Conservation (phyloP, 1,140 invertebrate species). For the Drosophila lacteicornis region DNA sequence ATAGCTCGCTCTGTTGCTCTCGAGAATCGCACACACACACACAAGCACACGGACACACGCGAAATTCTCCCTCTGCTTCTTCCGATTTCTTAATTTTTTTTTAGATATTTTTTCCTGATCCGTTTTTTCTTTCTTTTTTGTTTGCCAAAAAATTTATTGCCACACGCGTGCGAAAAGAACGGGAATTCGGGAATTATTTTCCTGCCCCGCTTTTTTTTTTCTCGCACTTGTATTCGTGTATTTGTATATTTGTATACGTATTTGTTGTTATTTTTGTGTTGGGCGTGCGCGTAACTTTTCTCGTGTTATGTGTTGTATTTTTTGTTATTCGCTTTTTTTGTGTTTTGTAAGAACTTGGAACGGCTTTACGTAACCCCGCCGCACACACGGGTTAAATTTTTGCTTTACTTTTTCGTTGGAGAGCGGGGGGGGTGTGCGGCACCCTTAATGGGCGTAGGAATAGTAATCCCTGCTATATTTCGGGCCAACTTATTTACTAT, state of each 20-base stretch:
- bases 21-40: slow-evolving; percentile 32
- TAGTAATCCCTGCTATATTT: slow-evolving; percentile 13
- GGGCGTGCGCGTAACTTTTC: slow-evolving; percentile 68
- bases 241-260: slow-evolving; percentile 30
- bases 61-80: slow-evolving; percentile 22
- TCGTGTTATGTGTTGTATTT: slow-evolving; percentile 51
- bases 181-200: slow-evolving; percentile 54
- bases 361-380: slow-evolving; percentile 76
- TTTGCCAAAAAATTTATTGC: slow-evolving; percentile 72
- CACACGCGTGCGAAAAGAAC: slow-evolving; percentile 72
- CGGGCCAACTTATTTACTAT: slow-evolving; percentile 29
- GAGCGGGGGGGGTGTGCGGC: slow-evolving; percentile 28
- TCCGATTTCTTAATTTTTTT: slow-evolving; percentile 49
- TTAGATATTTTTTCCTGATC: slow-evolving; percentile 30
- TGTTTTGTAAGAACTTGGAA: slow-evolving; percentile 79
- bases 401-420: slow-evolving; percentile 28
- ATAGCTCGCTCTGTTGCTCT: slow-evolving; percentile 38
- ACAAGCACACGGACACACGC: not conserved
- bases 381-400: slow-evolving; percentile 63
- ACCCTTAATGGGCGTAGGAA: slow-evolving; percentile 12
- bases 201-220: slow-evolving; percentile 30
- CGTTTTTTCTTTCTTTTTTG: slow-evolving; percentile 24
- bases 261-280: slow-evolving; percentile 45
- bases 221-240: slow-evolving; percentile 19
- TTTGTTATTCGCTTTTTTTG: slow-evolving; percentile 42